Evolutionary conservation across 2,113 vertebrate species (phyloP).

Genomic region (Mormoops blainvillei): DNA sequence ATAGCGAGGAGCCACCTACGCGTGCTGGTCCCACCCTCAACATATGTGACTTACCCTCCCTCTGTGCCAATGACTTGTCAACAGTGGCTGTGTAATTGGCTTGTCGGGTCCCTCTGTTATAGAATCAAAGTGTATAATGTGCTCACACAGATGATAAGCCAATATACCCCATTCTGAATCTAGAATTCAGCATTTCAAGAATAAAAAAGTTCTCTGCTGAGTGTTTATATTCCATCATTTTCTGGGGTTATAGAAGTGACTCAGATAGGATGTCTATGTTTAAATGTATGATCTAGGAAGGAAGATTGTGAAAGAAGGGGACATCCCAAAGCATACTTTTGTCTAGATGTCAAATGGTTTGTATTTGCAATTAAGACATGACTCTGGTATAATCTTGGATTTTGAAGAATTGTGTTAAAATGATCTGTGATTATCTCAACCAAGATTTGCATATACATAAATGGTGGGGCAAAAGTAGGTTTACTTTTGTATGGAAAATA

Average conservation of each 20-base stretch:
- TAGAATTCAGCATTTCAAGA: background rate
- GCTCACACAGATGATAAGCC: background rate
- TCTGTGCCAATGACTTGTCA: background rate
- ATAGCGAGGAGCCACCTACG: background rate
- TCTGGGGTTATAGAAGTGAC: background rate
- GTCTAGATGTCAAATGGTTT: background rate
- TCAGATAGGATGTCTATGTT: background rate
- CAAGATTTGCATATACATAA: background rate
- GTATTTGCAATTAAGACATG: background rate
- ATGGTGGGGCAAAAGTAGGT: background rate
- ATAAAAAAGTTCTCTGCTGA: background rate
- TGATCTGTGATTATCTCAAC: background rate
- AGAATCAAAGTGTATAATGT: background rate
- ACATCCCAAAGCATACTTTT: background rate
- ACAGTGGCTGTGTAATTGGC: background rate
- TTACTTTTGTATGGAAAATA: background rate
- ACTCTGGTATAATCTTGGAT: background rate
- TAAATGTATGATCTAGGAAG: background rate
- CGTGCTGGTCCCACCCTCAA: background rate
- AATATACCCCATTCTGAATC: background rate
- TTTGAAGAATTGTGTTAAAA: background rate
- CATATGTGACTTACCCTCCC: background rate
- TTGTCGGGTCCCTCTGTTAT: background rate
- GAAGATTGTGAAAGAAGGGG: background rate
- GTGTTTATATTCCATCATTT: background rate